Base-by-base conservation (phyloP, 2,888 invertebrate species). In the Leptarthrus brevirostris region DNA sequence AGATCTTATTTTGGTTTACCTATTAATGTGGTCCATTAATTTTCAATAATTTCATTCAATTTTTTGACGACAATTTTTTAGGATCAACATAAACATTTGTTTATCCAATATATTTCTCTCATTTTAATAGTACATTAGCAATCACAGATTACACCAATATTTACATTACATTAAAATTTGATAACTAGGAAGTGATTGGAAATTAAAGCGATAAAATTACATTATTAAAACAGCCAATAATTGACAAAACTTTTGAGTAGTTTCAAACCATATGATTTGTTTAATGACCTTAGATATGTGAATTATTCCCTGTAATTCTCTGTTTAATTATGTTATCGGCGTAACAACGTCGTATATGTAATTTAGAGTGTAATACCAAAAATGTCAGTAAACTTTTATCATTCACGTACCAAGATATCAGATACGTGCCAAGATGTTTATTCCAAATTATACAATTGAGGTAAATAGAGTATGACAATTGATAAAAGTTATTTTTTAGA, bases 141-240 rank as follows among this genome's bases (percentile, higher is more conserved):
- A 71, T 71, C 70, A 71, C 54, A 71, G 70, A 71, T 71, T 71
- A 71, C 70, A 71, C 54, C 34, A 54, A 71, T 54, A 71, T 71
- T 53, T 69, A 69, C 12, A n/a, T 47, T 47, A 44, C 44, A 66
- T 66, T 66, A 20, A 47, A 44, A 47, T 66, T 47, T 47, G 20
- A 47, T 24, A 26, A 16, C 16, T 44, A 66, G 22, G 26, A 47
- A 66, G 66, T 66, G 47, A 26, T 49, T 64, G 22, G 44, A 20
- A 24, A 16, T 64, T 66, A 44, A 47, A 66, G 66, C 49, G 20
- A 47, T 49, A 24, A 16, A 66, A 34, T 22, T 24, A 47, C 14
- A 47, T 53, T 18, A n/a, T 18, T 24, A 10, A 66, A 24, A 66
- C 66, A 66, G 49, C 66, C 66, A 26, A 66, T 8, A 66, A 66